Evolutionary conservation across 2,888 invertebrate species (phyloP), one percentile per base, ranked within the genome.

Genomic region (Thalpophila matura): DNA sequence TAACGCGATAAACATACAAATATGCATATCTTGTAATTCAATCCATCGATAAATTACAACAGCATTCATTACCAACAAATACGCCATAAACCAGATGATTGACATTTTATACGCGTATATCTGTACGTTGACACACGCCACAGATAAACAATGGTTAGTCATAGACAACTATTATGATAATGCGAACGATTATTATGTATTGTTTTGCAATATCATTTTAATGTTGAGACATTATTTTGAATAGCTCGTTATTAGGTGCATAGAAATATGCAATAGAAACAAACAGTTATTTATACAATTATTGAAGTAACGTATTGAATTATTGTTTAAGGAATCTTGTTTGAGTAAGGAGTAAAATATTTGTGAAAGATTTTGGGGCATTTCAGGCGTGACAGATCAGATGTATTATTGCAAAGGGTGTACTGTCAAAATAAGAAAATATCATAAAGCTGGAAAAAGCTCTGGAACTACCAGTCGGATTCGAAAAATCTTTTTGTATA

Each of bases 141-240:
- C 56, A 72, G 68, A 80, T 65, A 71, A 77, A 49, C 56, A 65
- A 59, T 20, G 37, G 37, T 65, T 70, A 62, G 63, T 77, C 80
- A 78, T 51, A 77, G 60, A 77, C 65, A 60, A 68, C 50, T 47
- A 31, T 59, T 62, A 62, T 69, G 79, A 70, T 75, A 78, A 75
- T 64, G 37, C 46, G 61, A 57, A 51, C 38, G 38, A 66, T n/a
- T n/a, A 62, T 59, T 69, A 55, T 50, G n/a, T 60, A 67, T 71
- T 71, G 60, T 71, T 54, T 51, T 53, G 62, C 37, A 71, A 75
- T 71, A 62, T 59, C 16, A 29, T 56, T 58, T 29, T 54, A 65
- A 57, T 56, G 24, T 54, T 40, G 31, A 42, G 16, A 56, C 38
- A 49, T 75, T 64, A 64, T 53, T 63, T 70, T 74, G 58, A 67